Conservation (phyloP, 2,888 invertebrate genomes). For the Amorpha juglandis region DNA sequence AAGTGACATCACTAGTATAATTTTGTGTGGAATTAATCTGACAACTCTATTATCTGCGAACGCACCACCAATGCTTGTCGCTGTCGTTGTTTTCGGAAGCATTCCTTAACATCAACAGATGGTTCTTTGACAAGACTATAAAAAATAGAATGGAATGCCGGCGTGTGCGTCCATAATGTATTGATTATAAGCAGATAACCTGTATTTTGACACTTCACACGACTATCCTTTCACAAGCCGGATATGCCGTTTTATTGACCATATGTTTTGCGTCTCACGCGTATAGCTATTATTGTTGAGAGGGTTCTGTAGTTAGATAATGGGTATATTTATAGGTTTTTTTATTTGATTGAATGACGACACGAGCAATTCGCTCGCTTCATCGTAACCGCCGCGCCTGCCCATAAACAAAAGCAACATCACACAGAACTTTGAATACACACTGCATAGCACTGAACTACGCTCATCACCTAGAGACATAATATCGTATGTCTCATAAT, state of each 20-base stretch:
- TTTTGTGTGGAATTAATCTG: too few species aligned
- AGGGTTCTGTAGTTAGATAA: slow-evolving; percentile 11
- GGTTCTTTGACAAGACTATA: neutral
- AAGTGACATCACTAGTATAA: too few species aligned
- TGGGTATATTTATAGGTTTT: too few species aligned
- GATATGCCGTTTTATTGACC: slow-evolving; percentile 28
- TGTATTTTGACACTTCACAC: slow-evolving; percentile 7
- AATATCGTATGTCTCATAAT: too few species aligned
- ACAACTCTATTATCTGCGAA: too few species aligned
- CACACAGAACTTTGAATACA: too few species aligned
- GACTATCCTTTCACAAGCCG: slow-evolving; percentile 38
- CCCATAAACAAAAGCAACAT: too few species aligned
- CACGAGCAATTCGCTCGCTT: too few species aligned
- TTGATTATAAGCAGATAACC: slow-evolving; percentile 9
- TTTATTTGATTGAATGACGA: too few species aligned
- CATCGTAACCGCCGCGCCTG: too few species aligned
- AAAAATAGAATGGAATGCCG: neutral
- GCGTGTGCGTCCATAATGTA: neutral
- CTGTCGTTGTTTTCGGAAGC: neutral
- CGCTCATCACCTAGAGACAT: too few species aligned
- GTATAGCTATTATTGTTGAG: neutral
- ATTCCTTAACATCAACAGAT: neutral
- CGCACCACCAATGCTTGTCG: neutral
- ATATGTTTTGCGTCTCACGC: slow-evolving; percentile 18
- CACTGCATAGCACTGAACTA: too few species aligned